Base-by-base conservation (phyloP, 2,888 invertebrate species). In the Aethes cnicana region DNA sequence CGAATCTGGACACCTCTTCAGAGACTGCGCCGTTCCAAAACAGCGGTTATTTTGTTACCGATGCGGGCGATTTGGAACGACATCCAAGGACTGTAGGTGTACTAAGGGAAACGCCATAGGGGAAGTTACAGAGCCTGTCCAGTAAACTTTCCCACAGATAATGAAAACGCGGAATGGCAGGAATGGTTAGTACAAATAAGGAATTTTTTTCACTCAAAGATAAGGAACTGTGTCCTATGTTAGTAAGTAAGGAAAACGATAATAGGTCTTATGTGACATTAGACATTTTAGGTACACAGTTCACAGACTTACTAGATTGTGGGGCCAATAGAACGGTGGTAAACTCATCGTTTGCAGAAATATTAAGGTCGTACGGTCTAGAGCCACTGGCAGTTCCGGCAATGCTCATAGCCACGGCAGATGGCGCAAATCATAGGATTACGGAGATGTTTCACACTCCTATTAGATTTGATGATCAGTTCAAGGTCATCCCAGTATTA, bases 251-350 rank as follows among this genome's bases (percentile, higher is more conserved):
- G 23, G 28, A 54, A 12, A 39, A 28, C 41, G 55, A 53, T 21
- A 53, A 46, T 7, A 52, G 55, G 4, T 23, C 35, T 1, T 53
- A 55, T 26, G 41, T 44, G 16, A 8, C 8, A 3, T 1, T 53
- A 3, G 25, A 35, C 5, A 48, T 55, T 14, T 52, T 50, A 16
- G 26, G 12, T 2, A 8, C 9, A 0, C 20, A 4, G 6, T 55
- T 17, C 26, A 11, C 36, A 14, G 55, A 53, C 0, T 25, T 55
- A 8, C 28, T 55, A 11, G 55, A 55, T 17, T 37, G 37, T 3
- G 56, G 56, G 6, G 53, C 56, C 3, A 53, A 52, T 6, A 6
- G 37, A 4, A 44, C 55, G 6, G 55, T 55, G 0, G 23, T 53
- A 1, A 32, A 33, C 18, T 11, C 25, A 20, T 5, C 2, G 3